A percentile compares a stretch with the other conserved stretches of the same genome.
phyloP scores from a whole-genome alignment of 1,140 invertebrate species.

The Cataglyphis hispanica region DNA sequence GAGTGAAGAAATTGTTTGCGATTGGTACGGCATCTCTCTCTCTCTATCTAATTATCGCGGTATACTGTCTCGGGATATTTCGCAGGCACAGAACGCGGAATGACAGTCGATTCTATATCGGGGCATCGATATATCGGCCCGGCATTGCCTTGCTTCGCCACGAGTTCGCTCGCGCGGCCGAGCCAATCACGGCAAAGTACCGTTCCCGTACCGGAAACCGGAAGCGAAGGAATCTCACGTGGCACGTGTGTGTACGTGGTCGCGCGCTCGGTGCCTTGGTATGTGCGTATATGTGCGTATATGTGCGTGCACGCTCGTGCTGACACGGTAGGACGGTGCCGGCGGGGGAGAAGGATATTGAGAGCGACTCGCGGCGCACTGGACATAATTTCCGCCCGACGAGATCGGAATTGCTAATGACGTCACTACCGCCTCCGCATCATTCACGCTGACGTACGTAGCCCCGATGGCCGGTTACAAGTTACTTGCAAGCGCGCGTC shows the following conservation, averaged over 20 bases:
- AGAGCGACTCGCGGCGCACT: constrained; percentile 85
- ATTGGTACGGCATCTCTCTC: constrained; percentile 28
- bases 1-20: constrained; percentile 2
- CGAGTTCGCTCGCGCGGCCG: constrained; percentile 63
- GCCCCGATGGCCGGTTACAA: constrained; percentile 64
- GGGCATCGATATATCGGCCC: constrained; percentile 72
- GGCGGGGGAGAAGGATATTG: constrained; percentile 83
- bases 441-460: constrained; percentile 80
- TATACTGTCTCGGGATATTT: constrained; percentile 47
- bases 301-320: constrained; percentile 47
- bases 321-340: constrained; percentile 53
- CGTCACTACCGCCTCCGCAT: constrained; percentile 85
- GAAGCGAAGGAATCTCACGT: constrained; percentile 85
- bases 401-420: constrained; percentile 87
- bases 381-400: constrained; percentile 87
- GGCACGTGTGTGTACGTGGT: constrained; percentile 67
- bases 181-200: constrained; percentile 82
- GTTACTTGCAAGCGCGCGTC: constrained; percentile 72
- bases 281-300: constrained; percentile 15
- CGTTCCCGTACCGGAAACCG: constrained; percentile 83
- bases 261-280: neutral
- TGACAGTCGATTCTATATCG: constrained; percentile 76
- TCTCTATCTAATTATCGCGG: constrained; percentile 66
- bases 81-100: constrained; percentile 50
- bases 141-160: constrained; percentile 66